Evolutionary conservation across 2,797 vertebrate genomes (phyloP).

Genomic region (Tinamus major): DNA sequence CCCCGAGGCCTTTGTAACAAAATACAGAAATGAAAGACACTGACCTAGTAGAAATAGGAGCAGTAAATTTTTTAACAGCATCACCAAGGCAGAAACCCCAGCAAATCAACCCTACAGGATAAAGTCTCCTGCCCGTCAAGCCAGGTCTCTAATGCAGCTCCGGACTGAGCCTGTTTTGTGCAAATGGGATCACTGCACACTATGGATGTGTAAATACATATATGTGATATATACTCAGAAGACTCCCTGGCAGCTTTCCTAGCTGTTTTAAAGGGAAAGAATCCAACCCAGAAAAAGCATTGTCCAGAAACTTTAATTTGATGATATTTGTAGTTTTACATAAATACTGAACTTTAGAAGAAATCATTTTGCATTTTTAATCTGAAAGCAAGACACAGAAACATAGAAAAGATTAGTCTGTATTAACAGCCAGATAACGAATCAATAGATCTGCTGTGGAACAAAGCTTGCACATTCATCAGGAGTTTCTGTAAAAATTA

Average conservation of each 20-base stretch:
- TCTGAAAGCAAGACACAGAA: background rate
- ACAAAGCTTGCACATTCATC: background rate
- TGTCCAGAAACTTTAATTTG: conserved; percentile 35
- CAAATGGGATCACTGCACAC: background rate
- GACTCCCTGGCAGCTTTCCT: background rate
- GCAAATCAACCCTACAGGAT: background rate
- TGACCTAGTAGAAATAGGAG: background rate
- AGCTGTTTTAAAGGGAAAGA: background rate
- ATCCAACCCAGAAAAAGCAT: background rate
- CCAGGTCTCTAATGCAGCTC: background rate
- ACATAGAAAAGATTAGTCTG: background rate
- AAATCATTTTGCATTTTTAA: background rate
- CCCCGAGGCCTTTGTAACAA: background rate
- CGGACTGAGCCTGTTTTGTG: background rate
- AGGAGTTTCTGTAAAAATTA: background rate
- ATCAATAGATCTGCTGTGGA: background rate
- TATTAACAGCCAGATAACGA: background rate
- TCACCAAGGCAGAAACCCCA: background rate
- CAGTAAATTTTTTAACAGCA: background rate
- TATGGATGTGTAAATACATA: background rate
- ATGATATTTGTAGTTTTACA: background rate
- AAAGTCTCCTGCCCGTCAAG: background rate
- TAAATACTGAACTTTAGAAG: background rate
- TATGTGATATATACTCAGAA: background rate
- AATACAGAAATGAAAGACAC: background rate